Evolutionary conservation across 2,113 vertebrate genomes (phyloP), one percentile per base, ranked within the genome.

Genomic region (Jacana jacana): DNA sequence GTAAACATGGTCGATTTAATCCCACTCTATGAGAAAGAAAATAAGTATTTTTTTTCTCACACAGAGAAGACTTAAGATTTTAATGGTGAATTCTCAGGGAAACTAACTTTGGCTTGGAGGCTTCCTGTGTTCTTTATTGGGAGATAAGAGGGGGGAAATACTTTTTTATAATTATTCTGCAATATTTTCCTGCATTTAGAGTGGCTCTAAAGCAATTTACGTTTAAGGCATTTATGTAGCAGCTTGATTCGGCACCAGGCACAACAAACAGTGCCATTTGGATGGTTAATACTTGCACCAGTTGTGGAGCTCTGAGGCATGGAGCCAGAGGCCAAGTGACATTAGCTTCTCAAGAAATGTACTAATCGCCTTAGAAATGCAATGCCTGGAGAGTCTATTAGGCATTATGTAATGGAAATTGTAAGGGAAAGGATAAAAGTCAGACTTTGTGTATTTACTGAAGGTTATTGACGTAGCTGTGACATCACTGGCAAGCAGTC

Each of bases 281-380:
- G 46, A 51, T 71, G 63, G 75, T 78, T 81, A 63, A 83, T 51
- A 37, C 31, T 94, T 91, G 55, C 39, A 73, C 24, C 7, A 12
- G 37, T 65, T 73, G 51, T 30, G 57, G 66, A 81, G 54, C 31
- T 89, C 42, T 68, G 75, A 96, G 88, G 64, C 71, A 55, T 17
- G 40, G 37, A 91, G 68, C 84, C 89, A 87, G 79, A 71, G 65
- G 72, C 85, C 93, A 89, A 88, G 78, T 84, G 86, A 77, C 78
- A 68, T 80, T 54, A 85, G 61, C 51, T 95, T 73, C 91, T 96
- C 84, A 68, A 83, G 64, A 91, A 90, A 55, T n/a, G 69, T 88
- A 85, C 81, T 92, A 90, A 90, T 94, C 48, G 6, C 88, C 88
- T 97, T 66, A 93, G 91, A 95, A 95, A 87, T 83, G 78, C 81